A percentile compares a stretch with the other conserved stretches of the same genome.
Conservation (phyloP, 2,797 vertebrate genomes). For the Phyllotis vaccarum region DNA sequence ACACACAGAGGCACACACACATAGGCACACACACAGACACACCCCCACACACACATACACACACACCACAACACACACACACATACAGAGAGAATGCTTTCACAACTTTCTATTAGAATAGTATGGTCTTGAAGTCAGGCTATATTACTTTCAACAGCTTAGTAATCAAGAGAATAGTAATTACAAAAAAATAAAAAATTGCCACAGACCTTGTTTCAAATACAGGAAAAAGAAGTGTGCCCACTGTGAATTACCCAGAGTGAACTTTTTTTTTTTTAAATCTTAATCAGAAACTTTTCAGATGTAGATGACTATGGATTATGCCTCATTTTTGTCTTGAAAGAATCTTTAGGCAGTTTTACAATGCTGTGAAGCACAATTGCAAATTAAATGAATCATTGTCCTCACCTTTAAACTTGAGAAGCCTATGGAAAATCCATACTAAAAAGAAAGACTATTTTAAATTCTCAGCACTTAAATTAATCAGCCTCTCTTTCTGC, state of each 20-base stretch:
- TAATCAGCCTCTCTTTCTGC: constrained; percentile 31
- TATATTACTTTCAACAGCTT: not conserved
- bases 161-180: not conserved
- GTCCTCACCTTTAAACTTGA: not conserved
- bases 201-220: constrained; percentile 40
- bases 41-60: no score
- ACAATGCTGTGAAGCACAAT: not conserved
- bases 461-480: constrained; percentile 52
- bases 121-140: not conserved
- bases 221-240: not conserved
- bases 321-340: constrained; percentile 28
- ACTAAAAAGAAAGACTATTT: constrained; percentile 5
- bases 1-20: no score
- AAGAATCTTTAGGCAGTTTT: constrained; percentile 25
- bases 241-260: not conserved
- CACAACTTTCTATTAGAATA: not conserved
- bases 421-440: constrained; percentile 13
- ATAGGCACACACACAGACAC: no score
- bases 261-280: not conserved
- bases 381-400: not conserved
- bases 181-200: no score
- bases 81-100: no score
- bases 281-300: not conserved
- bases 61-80: no score
- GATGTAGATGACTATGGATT: not conserved